Evolutionary conservation across 2,797 vertebrate genomes (phyloP).

Genomic region (Lates japonicus): DNA sequence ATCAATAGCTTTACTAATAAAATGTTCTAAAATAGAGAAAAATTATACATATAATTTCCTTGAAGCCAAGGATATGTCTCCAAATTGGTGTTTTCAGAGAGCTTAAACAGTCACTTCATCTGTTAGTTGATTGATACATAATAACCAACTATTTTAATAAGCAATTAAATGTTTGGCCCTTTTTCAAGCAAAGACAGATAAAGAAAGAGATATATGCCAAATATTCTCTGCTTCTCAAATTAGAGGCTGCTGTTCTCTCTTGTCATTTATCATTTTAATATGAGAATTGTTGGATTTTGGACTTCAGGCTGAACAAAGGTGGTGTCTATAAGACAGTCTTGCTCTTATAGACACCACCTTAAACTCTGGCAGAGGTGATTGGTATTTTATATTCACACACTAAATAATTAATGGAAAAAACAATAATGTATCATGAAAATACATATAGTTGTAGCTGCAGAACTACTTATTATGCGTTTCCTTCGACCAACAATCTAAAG

Average conservation of each 20-base stretch:
- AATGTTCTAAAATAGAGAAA: not conserved
- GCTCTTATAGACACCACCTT: not conserved
- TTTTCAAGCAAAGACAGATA: not conserved
- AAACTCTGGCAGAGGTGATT: not conserved
- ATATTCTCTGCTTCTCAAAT: not conserved
- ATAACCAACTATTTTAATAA: not conserved
- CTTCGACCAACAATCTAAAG: too few relatives aligned
- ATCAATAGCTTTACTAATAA: not conserved
- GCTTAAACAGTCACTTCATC: not conserved
- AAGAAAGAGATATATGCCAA: not conserved
- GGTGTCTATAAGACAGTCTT: too few relatives aligned
- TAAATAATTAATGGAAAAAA: not conserved
- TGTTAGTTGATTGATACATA: not conserved
- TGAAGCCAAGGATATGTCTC: not conserved
- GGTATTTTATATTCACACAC: not conserved
- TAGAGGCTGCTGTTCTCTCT: not conserved
- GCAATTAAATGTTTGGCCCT: accelerated
- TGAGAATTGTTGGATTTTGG: slow-evolving; percentile 6
- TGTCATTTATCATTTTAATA: not conserved
- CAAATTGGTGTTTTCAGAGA: not conserved
- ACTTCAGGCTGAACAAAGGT: slow-evolving; percentile 6
- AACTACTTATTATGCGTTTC: not conserved
- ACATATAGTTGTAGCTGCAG: not conserved
- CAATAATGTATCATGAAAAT: not conserved
- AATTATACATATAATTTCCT: not conserved